phyloP scores from a whole-genome alignment of 2,113 vertebrate species.

The Cebidichthys violaceus region DNA sequence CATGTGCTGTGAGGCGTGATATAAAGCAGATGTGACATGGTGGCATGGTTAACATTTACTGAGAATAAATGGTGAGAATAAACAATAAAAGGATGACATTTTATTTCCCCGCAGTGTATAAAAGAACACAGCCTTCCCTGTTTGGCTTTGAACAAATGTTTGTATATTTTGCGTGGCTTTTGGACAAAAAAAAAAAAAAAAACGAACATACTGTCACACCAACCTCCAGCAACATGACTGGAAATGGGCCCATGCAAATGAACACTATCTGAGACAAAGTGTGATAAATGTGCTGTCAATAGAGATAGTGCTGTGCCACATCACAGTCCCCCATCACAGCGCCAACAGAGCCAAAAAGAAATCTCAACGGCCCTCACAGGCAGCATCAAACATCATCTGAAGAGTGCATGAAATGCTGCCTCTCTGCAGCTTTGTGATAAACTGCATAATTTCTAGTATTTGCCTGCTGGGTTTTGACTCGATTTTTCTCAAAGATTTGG shows the following conservation, averaged over 20 bases:
- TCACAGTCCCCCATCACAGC: slow-evolving; percentile 57
- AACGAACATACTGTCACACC: slow-evolving; percentile 61
- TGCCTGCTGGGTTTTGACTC: neutral
- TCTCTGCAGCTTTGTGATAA: slow-evolving; percentile 40
- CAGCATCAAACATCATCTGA: slow-evolving; percentile 45
- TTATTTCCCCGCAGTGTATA: slow-evolving; percentile 14
- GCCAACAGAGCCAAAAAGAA: slow-evolving; percentile 53
- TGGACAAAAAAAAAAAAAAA: too few relatives aligned
- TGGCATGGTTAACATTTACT: slow-evolving; percentile 37
- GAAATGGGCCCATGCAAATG: slow-evolving; percentile 74
- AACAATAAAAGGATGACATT: slow-evolving; percentile 24
- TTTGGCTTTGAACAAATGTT: slow-evolving; percentile 55
- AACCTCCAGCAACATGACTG: slow-evolving; percentile 62
- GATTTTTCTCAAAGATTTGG: slow-evolving; percentile 11
- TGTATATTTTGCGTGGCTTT: slow-evolving; percentile 49
- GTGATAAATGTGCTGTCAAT: slow-evolving; percentile 80
- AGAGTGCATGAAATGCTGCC: slow-evolving; percentile 35
- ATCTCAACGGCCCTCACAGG: slow-evolving; percentile 44
- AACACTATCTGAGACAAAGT: slow-evolving; percentile 73
- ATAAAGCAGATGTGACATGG: slow-evolving; percentile 23
- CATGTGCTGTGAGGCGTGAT: slow-evolving; percentile 29
- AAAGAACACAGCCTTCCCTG: slow-evolving; percentile 28
- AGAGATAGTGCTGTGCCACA: slow-evolving; percentile 65
- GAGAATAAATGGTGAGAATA: slow-evolving; percentile 36
- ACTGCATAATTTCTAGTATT: slow-evolving; percentile 22